Conservation (phyloP, 2,888 invertebrate species). For the Iselma pallidipennis region DNA sequence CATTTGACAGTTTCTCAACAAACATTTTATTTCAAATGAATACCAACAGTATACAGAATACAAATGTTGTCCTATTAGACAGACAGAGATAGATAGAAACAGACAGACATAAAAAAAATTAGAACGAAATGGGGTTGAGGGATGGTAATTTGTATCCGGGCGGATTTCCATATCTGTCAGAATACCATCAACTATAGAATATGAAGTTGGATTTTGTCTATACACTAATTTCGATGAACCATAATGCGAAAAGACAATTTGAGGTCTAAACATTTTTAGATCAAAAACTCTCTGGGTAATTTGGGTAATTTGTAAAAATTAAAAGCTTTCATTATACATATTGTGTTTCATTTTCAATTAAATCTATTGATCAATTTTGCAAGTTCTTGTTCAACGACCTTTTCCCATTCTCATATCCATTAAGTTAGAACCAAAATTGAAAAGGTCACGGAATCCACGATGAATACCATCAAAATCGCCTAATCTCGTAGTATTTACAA, state of each 20-base stretch:
- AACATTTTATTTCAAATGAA: background rate
- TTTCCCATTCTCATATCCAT: background rate
- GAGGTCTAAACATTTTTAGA: no score
- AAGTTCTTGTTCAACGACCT: background rate
- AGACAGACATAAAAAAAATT: no score
- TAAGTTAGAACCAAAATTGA: background rate
- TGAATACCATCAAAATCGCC: background rate
- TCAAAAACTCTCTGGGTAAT: no score
- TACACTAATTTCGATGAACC: no score
- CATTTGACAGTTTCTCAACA: background rate
- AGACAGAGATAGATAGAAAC: no score
- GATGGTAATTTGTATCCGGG: no score
- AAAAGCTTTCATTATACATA: no score
- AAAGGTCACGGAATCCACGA: background rate
- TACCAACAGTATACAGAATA: background rate
- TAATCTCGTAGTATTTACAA: background rate
- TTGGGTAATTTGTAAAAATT: background rate
- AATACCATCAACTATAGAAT: no score
- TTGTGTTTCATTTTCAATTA: background rate
- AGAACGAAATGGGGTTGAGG: background rate
- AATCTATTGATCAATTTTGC: background rate
- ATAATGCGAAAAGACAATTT: no score
- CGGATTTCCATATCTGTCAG: no score
- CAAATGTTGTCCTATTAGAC: no score
- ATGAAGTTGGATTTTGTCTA: no score